phyloP scores from a whole-genome alignment of 92 coral and sea anemone genomes.

The Siderastrea radians region DNA sequence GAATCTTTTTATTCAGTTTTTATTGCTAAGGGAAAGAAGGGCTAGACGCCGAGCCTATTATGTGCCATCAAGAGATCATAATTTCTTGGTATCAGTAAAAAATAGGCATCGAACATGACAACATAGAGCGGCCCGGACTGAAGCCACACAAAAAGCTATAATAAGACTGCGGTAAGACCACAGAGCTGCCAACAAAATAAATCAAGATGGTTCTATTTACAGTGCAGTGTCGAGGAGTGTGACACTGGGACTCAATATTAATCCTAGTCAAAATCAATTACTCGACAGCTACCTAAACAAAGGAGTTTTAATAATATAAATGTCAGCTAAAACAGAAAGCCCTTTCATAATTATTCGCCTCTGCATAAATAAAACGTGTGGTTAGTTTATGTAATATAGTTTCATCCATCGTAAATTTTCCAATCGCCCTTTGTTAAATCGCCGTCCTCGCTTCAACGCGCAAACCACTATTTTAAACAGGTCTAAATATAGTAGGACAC shows the following conservation, averaged over 20 bases:
- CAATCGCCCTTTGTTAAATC: background rate
- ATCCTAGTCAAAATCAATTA: conserved; percentile 19
- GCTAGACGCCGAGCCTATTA: too few relatives aligned
- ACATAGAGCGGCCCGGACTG: background rate
- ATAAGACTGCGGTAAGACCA: background rate
- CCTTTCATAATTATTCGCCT: conserved; percentile 11
- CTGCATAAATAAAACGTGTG: background rate
- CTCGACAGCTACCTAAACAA: conserved; percentile 13
- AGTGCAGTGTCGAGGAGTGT: background rate
- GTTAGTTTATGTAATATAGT: background rate
- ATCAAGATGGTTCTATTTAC: conserved; percentile 1
- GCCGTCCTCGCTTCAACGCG: background rate
- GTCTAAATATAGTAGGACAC: background rate
- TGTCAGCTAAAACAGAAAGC: conserved; percentile 7
- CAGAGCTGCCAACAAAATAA: background rate
- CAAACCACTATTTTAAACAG: background rate
- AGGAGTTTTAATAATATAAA: conserved; percentile 12
- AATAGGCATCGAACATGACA: too few relatives aligned
- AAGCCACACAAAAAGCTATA: background rate
- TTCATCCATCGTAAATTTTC: background rate
- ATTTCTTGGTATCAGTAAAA: too few relatives aligned
- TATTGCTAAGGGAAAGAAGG: too few relatives aligned
- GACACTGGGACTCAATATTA: conserved; percentile 4
- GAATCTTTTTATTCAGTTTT: too few relatives aligned
- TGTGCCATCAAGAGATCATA: too few relatives aligned